These are phyloP conservation scores for Muntiacus muntjak DNA, from an alignment of 2,113 vertebrate species.

Conservation along the genomic window DNA sequence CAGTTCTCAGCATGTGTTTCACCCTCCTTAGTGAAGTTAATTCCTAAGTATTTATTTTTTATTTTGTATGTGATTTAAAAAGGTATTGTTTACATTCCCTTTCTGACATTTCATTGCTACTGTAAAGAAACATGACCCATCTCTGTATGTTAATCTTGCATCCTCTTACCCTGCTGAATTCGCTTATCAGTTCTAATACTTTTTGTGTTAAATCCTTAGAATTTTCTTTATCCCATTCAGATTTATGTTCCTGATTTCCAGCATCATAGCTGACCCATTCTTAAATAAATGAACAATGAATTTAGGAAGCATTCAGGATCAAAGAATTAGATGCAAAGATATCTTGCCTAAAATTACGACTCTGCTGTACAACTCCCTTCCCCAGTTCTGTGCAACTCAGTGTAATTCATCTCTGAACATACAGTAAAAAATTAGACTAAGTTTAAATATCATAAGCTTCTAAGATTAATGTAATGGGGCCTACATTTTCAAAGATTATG, in stretches of 20 bases:
- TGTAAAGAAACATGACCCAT: not conserved
- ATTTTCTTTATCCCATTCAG: not conserved
- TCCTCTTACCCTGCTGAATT: not conserved
- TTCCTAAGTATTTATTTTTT: not conserved
- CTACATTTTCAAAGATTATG: constrained; percentile 54
- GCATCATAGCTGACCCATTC: not conserved
- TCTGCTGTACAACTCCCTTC: not conserved
- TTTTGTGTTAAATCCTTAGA: not conserved
- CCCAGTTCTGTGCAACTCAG: not conserved
- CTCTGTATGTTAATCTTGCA: not conserved
- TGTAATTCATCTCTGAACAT: not conserved
- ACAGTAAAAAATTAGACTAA: not conserved
- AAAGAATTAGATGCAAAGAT: not conserved
- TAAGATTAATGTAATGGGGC: constrained; percentile 46
- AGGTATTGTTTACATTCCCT: not conserved
- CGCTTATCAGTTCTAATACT: not conserved
- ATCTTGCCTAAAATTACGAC: not conserved
- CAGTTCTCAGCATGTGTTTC: not conserved
- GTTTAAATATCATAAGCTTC: constrained; percentile 59
- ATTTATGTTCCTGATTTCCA: not conserved
- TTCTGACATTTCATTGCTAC: not conserved
- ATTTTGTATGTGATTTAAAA: not conserved
- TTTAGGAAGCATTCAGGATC: not conserved
- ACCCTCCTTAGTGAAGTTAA: not conserved
- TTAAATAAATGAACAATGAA: not conserved